phyloP scores from a whole-genome alignment of 1,140 invertebrate genomes.

The Coboldia fuscipes region DNA sequence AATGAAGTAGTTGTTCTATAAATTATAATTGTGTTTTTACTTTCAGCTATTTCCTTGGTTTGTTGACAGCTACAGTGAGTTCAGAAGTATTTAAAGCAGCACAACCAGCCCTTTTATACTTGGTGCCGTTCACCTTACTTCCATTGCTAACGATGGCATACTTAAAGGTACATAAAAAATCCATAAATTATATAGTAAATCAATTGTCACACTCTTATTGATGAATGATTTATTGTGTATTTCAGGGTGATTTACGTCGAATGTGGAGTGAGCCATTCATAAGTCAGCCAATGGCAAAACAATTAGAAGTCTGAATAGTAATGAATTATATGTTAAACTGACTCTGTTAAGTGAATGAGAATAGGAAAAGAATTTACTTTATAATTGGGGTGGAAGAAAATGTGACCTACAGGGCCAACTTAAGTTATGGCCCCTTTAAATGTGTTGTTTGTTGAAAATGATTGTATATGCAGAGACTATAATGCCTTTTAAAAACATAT shows the following conservation, averaged over 20 bases:
- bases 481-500: too few species aligned
- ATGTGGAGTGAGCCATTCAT: slow-evolving; percentile 98
- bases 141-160: slow-evolving; percentile 94
- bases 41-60: slow-evolving; percentile 69
- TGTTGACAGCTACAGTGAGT: slow-evolving; percentile 89
- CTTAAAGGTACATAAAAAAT: slow-evolving; percentile 49
- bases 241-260: slow-evolving; percentile 77
- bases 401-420: too few species aligned
- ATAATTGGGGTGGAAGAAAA: too few species aligned
- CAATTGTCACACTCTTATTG: slow-evolving; percentile 3
- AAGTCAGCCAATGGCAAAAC: slow-evolving; percentile 36
- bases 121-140: slow-evolving; percentile 91
- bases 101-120: slow-evolving; percentile 87
- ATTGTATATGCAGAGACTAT: too few species aligned
- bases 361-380: too few species aligned
- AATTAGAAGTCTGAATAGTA: slow-evolving; percentile 23
- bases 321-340: neutral
- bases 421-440: too few species aligned
- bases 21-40: neutral
- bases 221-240: slow-evolving; percentile 10
- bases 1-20: neutral
- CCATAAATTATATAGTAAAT: slow-evolving; percentile 1
- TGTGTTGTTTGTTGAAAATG: too few species aligned
- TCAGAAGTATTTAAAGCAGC: slow-evolving; percentile 95
- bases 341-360: too few species aligned